These are phyloP conservation scores for Acipenser oxyrinchus DNA, from an alignment of 2,797 vertebrate genomes.

Conservation along the genomic window DNA sequence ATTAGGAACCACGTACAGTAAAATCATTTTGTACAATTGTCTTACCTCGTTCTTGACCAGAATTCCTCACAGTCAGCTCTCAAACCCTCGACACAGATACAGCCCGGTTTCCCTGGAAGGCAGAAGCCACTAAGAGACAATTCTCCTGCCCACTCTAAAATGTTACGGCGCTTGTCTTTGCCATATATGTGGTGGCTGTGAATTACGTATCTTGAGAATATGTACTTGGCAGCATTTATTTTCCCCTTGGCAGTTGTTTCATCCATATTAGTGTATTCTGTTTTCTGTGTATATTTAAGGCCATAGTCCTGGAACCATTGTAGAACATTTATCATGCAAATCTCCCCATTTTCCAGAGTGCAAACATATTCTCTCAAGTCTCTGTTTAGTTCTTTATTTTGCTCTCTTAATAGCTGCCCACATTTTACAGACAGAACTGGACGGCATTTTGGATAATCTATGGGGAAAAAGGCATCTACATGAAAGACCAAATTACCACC, in stretches of 20 bases:
- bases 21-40: not conserved
- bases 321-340: constrained; percentile 10
- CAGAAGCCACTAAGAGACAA: constrained; percentile 9
- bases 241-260: constrained; percentile 23
- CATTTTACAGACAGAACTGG: too few species aligned
- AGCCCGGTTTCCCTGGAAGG: constrained; percentile 9
- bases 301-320: constrained; percentile 25
- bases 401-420: not conserved
- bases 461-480: too few species aligned
- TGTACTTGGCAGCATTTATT: constrained; percentile 22
- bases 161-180: constrained; percentile 13
- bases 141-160: constrained; percentile 12
- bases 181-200: constrained; percentile 12
- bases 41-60: constrained; percentile 9
- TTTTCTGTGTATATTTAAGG: constrained; percentile 13
- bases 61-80: constrained; percentile 12
- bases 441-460: too few species aligned
- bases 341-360: constrained; percentile 18
- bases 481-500: too few species aligned
- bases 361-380: constrained; percentile 14
- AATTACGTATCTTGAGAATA: constrained; percentile 24
- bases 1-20: too few species aligned
- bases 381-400: constrained; percentile 9
- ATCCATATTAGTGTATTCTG: constrained; percentile 29
- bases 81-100: constrained; percentile 5